phyloP scores from a whole-genome alignment of 2,888 invertebrate genomes.

The Drosophila paranaensis region DNA sequence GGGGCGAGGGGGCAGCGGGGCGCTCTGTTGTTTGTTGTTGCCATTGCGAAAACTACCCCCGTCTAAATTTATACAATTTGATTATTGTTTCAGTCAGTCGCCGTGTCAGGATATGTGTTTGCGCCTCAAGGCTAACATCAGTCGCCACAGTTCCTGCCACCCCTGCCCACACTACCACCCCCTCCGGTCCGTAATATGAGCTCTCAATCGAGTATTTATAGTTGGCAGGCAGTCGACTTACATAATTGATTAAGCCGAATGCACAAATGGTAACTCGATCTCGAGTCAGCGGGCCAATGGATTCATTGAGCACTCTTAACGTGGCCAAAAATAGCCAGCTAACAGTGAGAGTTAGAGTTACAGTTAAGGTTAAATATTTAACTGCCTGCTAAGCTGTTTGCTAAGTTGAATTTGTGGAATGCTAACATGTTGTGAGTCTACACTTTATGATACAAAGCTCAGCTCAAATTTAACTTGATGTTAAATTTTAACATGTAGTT shows the following conservation, averaged over 20 bases:
- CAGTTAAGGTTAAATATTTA: not conserved
- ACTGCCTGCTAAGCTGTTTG: not conserved
- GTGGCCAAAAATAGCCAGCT: not conserved
- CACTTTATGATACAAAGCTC: too few relatives aligned
- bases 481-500: not conserved
- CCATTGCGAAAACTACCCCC: slow-evolving; percentile 49
- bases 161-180: too few relatives aligned
- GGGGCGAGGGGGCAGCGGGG: not conserved
- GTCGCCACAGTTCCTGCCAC: slow-evolving; percentile 1
- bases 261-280: slow-evolving; percentile 17
- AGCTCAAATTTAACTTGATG: not conserved
- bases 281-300: not conserved
- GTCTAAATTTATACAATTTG: slow-evolving; percentile 42
- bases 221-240: slow-evolving; percentile 20
- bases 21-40: slow-evolving; percentile 9
- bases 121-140: slow-evolving; percentile 39
- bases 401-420: not conserved
- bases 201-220: slow-evolving; percentile 45
- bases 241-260: slow-evolving; percentile 54
- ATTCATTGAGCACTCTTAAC: not conserved
- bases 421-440: too few relatives aligned
- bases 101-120: slow-evolving; percentile 15
- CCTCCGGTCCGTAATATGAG: not conserved
- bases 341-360: not conserved
- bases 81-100: slow-evolving; percentile 29